Base-by-base conservation (phyloP, 2,797 vertebrate genomes). In the Leuciscus waleckii region DNA sequence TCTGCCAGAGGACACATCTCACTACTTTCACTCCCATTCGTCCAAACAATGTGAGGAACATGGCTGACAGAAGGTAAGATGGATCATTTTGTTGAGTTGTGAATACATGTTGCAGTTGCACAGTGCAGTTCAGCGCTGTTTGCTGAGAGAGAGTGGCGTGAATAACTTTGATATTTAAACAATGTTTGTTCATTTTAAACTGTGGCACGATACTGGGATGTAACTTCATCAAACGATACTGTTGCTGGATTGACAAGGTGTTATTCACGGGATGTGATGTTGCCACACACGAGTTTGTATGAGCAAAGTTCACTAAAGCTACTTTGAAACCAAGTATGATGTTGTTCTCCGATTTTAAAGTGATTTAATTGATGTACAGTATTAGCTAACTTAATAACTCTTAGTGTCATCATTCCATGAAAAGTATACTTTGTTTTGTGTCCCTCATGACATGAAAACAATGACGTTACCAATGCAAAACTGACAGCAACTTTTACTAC, bases 21-120 rank as follows among this genome's bases (percentile, higher is more conserved):
- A 68, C 70, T 82, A 77, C 35, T 85, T 86, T 86, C 39, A 68
- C 56, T 83, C 46, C 8, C 56, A 82, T 61, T 78, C 49, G 77
- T 83, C 43, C 86, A 63, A 69, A 90, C 83, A 77, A 91, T 91
- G 90, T 91, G 79, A 91, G 86, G 87, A 91, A 82, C 81, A 91
- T 91, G 90, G 85, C 90, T 63, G 90, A 89, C 74, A 73, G 37
- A 89, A 88, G 90, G 90, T 91, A 89, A 86, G 89, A 46, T 21
- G 54, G 11, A 68, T 74, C 9, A 41, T 76, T 79, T 70, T 23
- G 29, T 21, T 49, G 13, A 63, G 17, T 23, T 56, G 21, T 43
- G 14, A 35, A 77, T 26, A 41, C 17, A 54, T 51, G 51, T 39
- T 67, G 56, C 8, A 29, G 51, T 39, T 67, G 54, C 8, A 39